A percentile compares a stretch with the other conserved stretches of the same genome.
Evolutionary conservation across 2,113 vertebrate genomes (phyloP).

Genomic region (Mirza zaza): DNA sequence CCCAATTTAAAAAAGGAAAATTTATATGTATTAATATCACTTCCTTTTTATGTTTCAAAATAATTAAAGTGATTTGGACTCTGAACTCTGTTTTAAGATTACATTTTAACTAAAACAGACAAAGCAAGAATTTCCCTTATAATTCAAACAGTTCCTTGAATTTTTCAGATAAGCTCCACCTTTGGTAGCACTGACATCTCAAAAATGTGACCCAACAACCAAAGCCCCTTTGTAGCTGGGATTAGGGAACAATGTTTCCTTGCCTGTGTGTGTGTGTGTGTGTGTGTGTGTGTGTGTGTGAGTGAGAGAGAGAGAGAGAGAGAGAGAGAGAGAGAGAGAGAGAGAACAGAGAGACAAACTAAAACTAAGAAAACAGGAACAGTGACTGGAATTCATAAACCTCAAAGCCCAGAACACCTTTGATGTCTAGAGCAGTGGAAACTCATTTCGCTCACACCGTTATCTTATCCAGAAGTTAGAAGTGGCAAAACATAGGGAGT

Average conservation of each 20-base stretch:
- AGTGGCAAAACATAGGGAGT: background rate
- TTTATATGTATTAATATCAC: background rate
- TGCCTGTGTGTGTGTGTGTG: background rate
- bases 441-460: background rate
- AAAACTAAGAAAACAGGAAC: background rate
- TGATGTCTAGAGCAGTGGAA: background rate
- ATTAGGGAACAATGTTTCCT: background rate
- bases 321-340: background rate
- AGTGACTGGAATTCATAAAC: background rate
- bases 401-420: background rate
- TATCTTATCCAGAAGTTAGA: background rate
- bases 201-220: constrained; percentile 2
- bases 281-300: background rate
- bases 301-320: background rate
- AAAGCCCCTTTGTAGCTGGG: background rate
- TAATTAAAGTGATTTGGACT: constrained; percentile 33
- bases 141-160: constrained; percentile 49
- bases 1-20: background rate
- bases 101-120: constrained; percentile 41
- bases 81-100: constrained; percentile 51
- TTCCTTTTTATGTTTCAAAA: constrained; percentile 31
- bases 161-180: constrained; percentile 47
- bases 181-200: background rate
- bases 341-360: background rate
- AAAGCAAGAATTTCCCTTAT: constrained; percentile 36